Evolutionary conservation across 2,797 vertebrate species (phyloP).

Genomic region (Alosa sapidissima): DNA sequence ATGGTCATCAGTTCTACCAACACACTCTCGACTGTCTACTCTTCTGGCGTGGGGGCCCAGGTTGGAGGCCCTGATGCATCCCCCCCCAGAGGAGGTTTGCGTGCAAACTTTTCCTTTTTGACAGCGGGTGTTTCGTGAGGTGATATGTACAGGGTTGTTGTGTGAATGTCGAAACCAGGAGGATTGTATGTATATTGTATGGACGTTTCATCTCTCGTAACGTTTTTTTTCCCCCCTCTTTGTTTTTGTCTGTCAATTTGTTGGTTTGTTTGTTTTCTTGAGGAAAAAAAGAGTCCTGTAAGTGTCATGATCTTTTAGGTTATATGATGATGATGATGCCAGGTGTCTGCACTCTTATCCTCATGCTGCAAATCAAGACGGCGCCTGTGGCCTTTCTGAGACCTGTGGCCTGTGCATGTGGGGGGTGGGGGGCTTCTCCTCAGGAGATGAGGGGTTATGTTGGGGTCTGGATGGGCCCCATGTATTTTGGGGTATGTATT

Average conservation of each 20-base stretch:
- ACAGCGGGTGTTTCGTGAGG: neutral
- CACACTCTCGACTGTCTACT: neutral
- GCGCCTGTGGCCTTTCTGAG: constrained; percentile 52
- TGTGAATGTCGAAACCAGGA: constrained; percentile 55
- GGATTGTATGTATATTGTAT: constrained; percentile 68
- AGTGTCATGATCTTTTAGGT: constrained; percentile 62
- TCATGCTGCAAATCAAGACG: constrained; percentile 58
- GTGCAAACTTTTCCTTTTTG: neutral
- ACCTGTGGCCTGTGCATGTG: constrained; percentile 59
- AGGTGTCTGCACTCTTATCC: constrained; percentile 57
- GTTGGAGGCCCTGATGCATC: neutral
- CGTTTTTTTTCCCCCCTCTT: constrained; percentile 39
- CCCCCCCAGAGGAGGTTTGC: neutral
- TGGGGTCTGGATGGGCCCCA: constrained; percentile 32
- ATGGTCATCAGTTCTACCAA: neutral
- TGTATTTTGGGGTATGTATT: constrained; percentile 77
- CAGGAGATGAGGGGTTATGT: constrained; percentile 48
- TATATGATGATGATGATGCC: constrained; percentile 60
- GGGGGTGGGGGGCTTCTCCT: constrained; percentile 58
- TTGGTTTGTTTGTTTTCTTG: neutral
- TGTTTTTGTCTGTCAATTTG: constrained; percentile 11
- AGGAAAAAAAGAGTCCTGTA: constrained; percentile 71
- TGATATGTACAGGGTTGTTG: constrained; percentile 41
- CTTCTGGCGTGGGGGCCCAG: neutral
- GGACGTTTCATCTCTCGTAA: constrained; percentile 60